Evolutionary conservation across 2,888 invertebrate genomes (phyloP), one percentile per base, ranked within the genome.

Genomic region (Charanyca ferruginea): DNA sequence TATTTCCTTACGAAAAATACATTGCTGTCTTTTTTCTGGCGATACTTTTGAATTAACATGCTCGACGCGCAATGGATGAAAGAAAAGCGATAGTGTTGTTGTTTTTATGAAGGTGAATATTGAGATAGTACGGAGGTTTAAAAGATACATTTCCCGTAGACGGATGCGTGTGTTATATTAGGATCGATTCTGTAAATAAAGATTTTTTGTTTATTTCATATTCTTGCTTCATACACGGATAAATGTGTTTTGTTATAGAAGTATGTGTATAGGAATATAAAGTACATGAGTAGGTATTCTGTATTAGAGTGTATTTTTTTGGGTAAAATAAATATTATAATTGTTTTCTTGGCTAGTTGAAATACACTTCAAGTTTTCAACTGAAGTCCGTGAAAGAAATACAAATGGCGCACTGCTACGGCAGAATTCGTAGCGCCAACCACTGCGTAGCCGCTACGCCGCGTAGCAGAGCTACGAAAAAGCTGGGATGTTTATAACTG

Each of bases 131-230:
- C 35, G 8, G 13, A 54, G 73, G 47, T 72, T 72, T 74, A 76
- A 76, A 81, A 80, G 74, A 83, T 81, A 79, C 72, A 73, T 84
- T 79, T 81, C 68, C 72, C 54, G 73, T 74, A 77, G 76, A 80
- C 66, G 74, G 74, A 81, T 81, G 79, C 66, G 76, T 80, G 73
- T 71, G 65, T 67, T 66, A 64, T 80, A 79, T 84, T 81, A 79
- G 79, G 70, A 80, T 83, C 78, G 80, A 81, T 81, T 77, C 62
- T 38, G 79, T 79, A 80, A 83, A 85, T 81, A 85, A 86, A 75
- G 64, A 66, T 64, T 78, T 79, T 80, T 82, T 84, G 77, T 75
- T 73, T 77, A 76, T 78, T 66, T 75, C 61, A 71, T 62, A 64
- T 71, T 72, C 72, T 51, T 25, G 65, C 53, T 73, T 48, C 45